Base-by-base conservation (phyloP, 1,140 invertebrate genomes). In the Trichonephila clavata region DNA sequence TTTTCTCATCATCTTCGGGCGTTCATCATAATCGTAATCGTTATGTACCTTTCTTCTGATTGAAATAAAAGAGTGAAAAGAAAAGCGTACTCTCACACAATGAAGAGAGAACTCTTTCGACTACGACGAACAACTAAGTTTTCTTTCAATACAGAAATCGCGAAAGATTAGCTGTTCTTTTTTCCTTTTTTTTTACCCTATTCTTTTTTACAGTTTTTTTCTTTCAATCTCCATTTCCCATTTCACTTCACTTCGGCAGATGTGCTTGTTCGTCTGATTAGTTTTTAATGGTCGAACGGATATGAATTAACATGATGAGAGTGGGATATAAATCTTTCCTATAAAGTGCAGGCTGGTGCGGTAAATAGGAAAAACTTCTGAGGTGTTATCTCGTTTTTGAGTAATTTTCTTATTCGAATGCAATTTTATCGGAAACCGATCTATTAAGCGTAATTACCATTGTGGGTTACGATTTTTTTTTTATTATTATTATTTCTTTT, bases 31-130 rank as follows among this genome's bases (percentile, higher is more conserved):
- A 93, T 93, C 92, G 84, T 27, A 93, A 93, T 93, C 92, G 92
- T 93, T 93, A 93, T 88, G 92, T 61, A 93, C 92, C 92, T 93
- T 93, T 81, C 83, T 93, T 88, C 83, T 93, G 92, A 93, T 93
- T 93, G 92, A 93, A 93, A 93, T 93, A 93, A 93, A 93, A 92
- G 90, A 63, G 90, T 20, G 39, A 21, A 18, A 57, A 63, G 32
- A 81, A 90, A 57, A 87, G 71, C 13, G 32, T 7, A 50, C 24
- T 39, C 20, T 18, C 20, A 86, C 43, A 92, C 81, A 92, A 93
- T 80, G 68, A 61, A 27, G 71, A 80, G 27, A 61, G 32, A 80
- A n/a, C 43, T 77, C 61, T 60, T 68, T 43, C 43, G 61, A 87
- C 24, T 27, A 57, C 24, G 39, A 27, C 84, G 57, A 88, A 87